Evolutionary conservation across 1,140 invertebrate species (phyloP).

Genomic region (Heliconius eleuchia): DNA sequence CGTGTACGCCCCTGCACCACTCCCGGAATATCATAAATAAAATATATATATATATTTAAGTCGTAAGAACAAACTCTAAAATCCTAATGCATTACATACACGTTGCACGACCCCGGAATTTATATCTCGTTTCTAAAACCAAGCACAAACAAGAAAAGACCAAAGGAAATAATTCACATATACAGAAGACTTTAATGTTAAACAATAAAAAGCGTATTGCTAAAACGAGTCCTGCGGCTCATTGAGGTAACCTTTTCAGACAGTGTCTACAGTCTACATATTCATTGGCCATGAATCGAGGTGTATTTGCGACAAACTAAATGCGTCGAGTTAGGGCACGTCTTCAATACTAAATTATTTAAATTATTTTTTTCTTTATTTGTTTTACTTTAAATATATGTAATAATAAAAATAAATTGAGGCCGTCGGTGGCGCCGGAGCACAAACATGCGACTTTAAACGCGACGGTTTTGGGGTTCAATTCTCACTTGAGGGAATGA

Average conservation of each 20-base stretch:
- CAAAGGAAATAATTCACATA: slow-evolving; percentile 4
- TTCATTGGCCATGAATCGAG: slow-evolving; percentile 35
- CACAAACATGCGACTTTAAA: no score
- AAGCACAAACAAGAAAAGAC: background rate
- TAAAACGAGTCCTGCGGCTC: slow-evolving; percentile 5
- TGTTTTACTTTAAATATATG: no score
- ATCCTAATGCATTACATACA: background rate
- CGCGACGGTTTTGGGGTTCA: no score
- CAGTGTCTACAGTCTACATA: slow-evolving; percentile 16
- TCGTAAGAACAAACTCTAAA: background rate
- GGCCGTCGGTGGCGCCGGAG: no score
- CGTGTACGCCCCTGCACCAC: no score
- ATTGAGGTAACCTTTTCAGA: slow-evolving; percentile 34
- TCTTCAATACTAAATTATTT: slow-evolving; percentile 20
- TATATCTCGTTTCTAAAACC: background rate
- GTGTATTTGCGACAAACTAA: slow-evolving; percentile 28
- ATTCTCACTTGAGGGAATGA: no score
- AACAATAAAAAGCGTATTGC: slow-evolving; percentile 13
- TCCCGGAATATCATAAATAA: no score
- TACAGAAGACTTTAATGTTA: slow-evolving; percentile 12
- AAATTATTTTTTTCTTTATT: background rate
- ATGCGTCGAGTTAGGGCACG: slow-evolving; percentile 17
- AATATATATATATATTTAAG: no score
- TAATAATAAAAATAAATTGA: no score
- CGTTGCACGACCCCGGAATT: background rate